Percentiles rank a stretch among this genome's conserved stretches.
phyloP scores from a whole-genome alignment of 2,888 invertebrate species.

The Drosophila paracracens region DNA sequence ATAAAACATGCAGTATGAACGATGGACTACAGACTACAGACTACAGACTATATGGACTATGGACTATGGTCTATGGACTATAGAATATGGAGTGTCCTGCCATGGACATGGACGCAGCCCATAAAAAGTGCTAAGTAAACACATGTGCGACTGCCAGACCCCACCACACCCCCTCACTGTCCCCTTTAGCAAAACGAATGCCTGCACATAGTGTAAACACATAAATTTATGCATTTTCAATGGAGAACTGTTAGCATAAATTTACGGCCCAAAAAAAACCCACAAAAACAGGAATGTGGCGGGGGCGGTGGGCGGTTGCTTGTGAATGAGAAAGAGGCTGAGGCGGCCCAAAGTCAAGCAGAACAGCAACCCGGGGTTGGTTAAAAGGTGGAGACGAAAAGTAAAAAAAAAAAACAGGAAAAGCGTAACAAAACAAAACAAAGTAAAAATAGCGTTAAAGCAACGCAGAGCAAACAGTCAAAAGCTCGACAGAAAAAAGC shows the following conservation, averaged over 20 bases:
- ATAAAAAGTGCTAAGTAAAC: conserved; percentile 79
- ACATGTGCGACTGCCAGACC: conserved; percentile 58
- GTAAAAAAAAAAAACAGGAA: conserved; percentile 34
- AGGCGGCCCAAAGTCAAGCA: conserved; percentile 33
- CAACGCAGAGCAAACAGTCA: conserved; percentile 76
- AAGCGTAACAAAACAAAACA: conserved; percentile 69
- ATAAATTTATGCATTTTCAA: conserved; percentile 81
- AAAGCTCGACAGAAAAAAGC: conserved; percentile 54
- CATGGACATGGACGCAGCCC: conserved; percentile 46
- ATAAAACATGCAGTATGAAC: conserved; percentile 57
- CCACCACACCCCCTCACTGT: not conserved
- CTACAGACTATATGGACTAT: conserved; percentile 23
- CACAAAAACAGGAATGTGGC: conserved; percentile 28
- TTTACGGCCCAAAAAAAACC: conserved; percentile 62
- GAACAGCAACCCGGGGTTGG: conserved; percentile 2
- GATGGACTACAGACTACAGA: conserved; percentile 29
- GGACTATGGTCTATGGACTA: conserved; percentile 20
- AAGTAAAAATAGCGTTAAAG: conserved; percentile 73
- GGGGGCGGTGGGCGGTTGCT: conserved; percentile 6
- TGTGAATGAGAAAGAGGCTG: conserved; percentile 20
- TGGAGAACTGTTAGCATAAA: conserved; percentile 80
- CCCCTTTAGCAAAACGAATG: conserved; percentile 54
- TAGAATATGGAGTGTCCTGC: conserved; percentile 33
- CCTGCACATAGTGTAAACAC: conserved; percentile 79
- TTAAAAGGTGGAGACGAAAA: conserved; percentile 28